A percentile compares a stretch with the other conserved stretches of the same genome.
phyloP scores from a whole-genome alignment of 2,113 vertebrate species.

The Corydoras maculifer region DNA sequence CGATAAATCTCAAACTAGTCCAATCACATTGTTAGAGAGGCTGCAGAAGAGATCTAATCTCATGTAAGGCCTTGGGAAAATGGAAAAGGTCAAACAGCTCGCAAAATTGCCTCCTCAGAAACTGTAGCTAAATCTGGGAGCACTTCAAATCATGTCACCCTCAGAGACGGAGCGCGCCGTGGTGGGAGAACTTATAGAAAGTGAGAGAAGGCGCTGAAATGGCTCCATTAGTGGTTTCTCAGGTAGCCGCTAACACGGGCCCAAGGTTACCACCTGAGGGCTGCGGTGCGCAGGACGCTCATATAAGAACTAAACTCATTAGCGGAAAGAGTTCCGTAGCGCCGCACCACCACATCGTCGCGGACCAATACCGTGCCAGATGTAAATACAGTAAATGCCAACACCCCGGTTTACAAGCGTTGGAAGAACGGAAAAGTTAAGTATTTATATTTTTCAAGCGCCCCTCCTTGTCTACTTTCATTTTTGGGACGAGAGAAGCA shows the following conservation, averaged over 20 bases:
- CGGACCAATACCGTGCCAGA: too few relatives aligned
- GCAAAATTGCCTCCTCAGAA: slow-evolving; percentile 64
- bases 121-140: slow-evolving; percentile 67
- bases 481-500: slow-evolving; percentile 47
- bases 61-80: slow-evolving; percentile 67
- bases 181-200: slow-evolving; percentile 22
- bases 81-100: slow-evolving; percentile 70
- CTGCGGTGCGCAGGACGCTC: background rate
- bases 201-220: background rate
- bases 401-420: too few relatives aligned
- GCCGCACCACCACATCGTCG: too few relatives aligned
- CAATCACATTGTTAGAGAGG: slow-evolving; percentile 67
- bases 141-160: slow-evolving; percentile 59
- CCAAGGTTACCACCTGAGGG: background rate
- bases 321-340: background rate
- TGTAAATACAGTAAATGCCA: too few relatives aligned
- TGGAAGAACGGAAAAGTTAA: too few relatives aligned
- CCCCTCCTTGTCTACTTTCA: background rate
- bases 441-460: background rate
- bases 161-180: slow-evolving; percentile 48
- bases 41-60: slow-evolving; percentile 66
- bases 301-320: background rate
- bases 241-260: background rate
- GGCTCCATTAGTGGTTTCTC: slow-evolving; percentile 20
- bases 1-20: slow-evolving; percentile 63